phyloP scores from a whole-genome alignment of 2,113 vertebrate genomes.

The Canis aureus region DNA sequence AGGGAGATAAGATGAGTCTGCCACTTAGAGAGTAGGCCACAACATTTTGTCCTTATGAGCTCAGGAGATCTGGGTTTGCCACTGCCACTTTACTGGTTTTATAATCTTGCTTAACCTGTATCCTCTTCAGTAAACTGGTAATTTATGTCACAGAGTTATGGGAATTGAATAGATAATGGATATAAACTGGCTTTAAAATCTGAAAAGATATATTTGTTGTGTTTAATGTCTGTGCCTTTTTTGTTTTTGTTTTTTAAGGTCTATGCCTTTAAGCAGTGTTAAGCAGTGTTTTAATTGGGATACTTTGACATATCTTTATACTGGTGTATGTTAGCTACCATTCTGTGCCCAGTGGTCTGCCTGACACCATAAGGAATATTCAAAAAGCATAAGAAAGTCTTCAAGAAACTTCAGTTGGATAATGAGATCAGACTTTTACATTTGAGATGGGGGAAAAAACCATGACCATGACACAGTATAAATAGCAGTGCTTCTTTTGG shows the following conservation, averaged over 20 bases:
- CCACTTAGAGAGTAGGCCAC: background rate
- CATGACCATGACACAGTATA: background rate
- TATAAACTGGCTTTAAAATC: constrained; percentile 8
- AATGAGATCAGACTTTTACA: background rate
- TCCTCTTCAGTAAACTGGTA: background rate
- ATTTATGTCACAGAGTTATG: background rate
- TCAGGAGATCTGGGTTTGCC: background rate
- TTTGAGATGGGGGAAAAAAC: background rate
- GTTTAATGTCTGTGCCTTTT: background rate
- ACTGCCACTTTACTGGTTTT: background rate
- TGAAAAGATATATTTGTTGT: background rate
- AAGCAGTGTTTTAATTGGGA: background rate
- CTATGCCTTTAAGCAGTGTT: background rate
- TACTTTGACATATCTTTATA: background rate
- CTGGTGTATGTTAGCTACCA: background rate
- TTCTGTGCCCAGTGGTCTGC: background rate
- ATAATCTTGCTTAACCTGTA: background rate
- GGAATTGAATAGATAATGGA: background rate
- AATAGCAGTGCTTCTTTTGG: background rate
- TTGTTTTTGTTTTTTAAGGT: background rate
- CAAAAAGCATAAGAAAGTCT: background rate
- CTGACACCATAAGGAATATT: background rate
- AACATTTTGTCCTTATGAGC: background rate
- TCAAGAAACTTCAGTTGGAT: background rate
- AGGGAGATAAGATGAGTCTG: background rate